phyloP scores from a whole-genome alignment of 2,113 vertebrate genomes.

The Anguilla rostrata region DNA sequence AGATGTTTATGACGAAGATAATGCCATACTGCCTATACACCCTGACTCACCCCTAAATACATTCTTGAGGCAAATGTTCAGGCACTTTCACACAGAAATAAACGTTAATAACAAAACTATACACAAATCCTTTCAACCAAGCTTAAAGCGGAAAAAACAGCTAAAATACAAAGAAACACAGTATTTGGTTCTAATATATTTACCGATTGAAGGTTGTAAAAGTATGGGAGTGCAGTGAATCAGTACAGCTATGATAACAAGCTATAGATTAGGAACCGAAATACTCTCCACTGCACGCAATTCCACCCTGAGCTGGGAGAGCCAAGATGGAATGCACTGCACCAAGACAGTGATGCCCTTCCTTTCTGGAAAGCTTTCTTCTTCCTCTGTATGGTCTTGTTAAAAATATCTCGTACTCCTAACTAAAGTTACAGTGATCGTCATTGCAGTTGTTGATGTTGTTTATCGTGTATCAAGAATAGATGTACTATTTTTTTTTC shows the following conservation, averaged over 20 bases:
- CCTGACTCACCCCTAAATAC: not conserved
- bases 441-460: not conserved
- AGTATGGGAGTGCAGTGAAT: not conserved
- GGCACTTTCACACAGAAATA: not conserved
- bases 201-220: not conserved
- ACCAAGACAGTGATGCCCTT: not conserved
- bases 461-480: not conserved
- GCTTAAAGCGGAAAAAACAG: too few relatives aligned
- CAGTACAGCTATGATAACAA: not conserved
- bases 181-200: not conserved
- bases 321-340: not conserved
- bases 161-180: not conserved
- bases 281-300: not conserved
- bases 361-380: not conserved
- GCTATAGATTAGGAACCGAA: not conserved
- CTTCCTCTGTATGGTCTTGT: not conserved
- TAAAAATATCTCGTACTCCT: not conserved
- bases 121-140: not conserved
- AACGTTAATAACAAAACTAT: not conserved
- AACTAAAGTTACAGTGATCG: not conserved
- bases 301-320: not conserved
- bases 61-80: not conserved
- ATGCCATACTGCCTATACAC: not conserved
- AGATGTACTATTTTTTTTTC: slow-evolving; percentile 5
- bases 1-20: not conserved